Evolutionary conservation across 2,888 invertebrate genomes (phyloP).

Genomic region (Heteromurus nitidus): DNA sequence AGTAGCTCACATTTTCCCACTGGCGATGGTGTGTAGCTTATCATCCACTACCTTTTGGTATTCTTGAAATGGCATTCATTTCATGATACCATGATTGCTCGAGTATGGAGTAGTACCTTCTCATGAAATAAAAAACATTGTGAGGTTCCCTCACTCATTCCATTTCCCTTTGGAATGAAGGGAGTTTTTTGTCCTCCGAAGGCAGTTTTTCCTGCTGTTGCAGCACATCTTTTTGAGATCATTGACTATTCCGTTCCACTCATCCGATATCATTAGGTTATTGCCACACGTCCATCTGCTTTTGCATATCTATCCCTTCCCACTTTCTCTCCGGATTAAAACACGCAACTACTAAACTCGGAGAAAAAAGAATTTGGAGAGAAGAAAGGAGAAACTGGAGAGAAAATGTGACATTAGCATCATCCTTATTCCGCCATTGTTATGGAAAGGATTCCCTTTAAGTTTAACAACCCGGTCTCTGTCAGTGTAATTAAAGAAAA

Average conservation of each 20-base stretch:
- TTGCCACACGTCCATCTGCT: slow-evolving; percentile 58
- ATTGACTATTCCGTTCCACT: slow-evolving; percentile 49
- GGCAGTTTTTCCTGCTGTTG: slow-evolving; percentile 26
- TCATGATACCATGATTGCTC: slow-evolving; percentile 37
- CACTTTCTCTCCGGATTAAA: no score
- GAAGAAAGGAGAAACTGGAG: slow-evolving; percentile 30
- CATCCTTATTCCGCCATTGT: slow-evolving; percentile 58
- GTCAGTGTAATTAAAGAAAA: slow-evolving; percentile 62
- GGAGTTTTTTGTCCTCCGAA: not conserved
- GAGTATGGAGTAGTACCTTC: slow-evolving; percentile 45
- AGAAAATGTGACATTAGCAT: slow-evolving; percentile 61
- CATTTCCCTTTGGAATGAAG: not conserved
- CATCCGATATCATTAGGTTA: slow-evolving; percentile 56
- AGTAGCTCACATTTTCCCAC: no score
- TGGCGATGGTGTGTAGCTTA: slow-evolving; percentile 1
- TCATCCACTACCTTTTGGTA: slow-evolving; percentile 28
- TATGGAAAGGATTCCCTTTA: slow-evolving; percentile 53
- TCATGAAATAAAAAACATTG: slow-evolving; percentile 27
- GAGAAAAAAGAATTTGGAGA: no score
- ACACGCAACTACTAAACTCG: no score
- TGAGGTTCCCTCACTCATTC: not conserved
- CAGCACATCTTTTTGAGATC: slow-evolving; percentile 36
- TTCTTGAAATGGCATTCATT: slow-evolving; percentile 50
- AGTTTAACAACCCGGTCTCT: slow-evolving; percentile 41
- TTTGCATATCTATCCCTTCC: slow-evolving; percentile 2